Base-by-base conservation (phyloP, 2,888 invertebrate genomes). In the Agrochola lychnidis region DNA sequence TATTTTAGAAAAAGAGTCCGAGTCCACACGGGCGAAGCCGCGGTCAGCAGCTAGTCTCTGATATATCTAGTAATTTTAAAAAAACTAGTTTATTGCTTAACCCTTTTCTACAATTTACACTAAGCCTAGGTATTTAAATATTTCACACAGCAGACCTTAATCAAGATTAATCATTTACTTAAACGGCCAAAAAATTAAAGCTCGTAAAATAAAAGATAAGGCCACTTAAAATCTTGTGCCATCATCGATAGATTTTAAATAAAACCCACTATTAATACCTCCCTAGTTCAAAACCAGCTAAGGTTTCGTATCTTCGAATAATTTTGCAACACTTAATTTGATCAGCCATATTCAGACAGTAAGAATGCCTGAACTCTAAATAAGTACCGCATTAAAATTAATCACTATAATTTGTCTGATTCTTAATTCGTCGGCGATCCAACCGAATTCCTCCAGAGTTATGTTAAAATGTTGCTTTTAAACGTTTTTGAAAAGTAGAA, bases 341-440 rank as follows among this genome's bases (percentile, higher is more conserved):
- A 77, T 76, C 69, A 78, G 40, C 78, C 74, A 73, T 76, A 76
- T 68, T 63, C 48, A 73, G 74, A 30, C 42, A 45, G 1, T 40
- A 62, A 67, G 59, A 78, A 86, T 76, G 61, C 30, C 62, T 59
- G 77, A 79, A 70, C 63, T 74, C 78, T 79, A 68, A 85, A 85
- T 84, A 85, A 77, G 78, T 72, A 85, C 45, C 30, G 53, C 70
- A 87, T 87, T 66, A 87, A 87, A 86, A 76, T 73, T 85, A 78
- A 88, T 83, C 14, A 83, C 81, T 72, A 74, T 62, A 83, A 87
- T 82, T 85, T 85, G 74, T 73, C 70, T 63, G 61, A 82, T 73
- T 87, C 77, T 75, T 76, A 81, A 81, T 85, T 80, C 63, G 70
- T 68, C 25, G 67, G 40, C 67, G 68, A 63, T 77, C 61, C 68